Conservation (phyloP, 2,113 vertebrate genomes). For the Pipra filicauda region DNA sequence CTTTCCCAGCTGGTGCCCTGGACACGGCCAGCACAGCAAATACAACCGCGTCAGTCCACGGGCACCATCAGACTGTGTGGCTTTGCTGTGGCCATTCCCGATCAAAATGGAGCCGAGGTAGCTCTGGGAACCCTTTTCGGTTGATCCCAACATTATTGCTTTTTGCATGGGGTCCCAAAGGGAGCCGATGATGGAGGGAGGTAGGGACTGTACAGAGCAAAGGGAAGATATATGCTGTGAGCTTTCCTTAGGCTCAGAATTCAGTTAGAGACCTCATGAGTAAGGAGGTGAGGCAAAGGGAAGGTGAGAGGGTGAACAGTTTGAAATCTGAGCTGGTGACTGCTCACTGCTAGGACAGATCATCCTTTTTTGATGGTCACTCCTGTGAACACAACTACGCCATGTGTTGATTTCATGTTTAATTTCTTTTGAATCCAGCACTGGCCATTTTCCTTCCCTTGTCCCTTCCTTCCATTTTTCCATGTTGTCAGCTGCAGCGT, state of each 20-base stretch:
- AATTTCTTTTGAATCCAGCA: background rate
- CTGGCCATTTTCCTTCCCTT: background rate
- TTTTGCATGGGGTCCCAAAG: background rate
- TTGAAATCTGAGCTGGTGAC: background rate
- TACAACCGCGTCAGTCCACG: accelerated
- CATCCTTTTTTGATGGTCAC: background rate
- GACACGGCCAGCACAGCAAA: background rate
- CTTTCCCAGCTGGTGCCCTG: background rate
- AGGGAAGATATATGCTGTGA: background rate
- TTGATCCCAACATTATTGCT: background rate
- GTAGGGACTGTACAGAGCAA: background rate
- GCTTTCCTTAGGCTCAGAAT: background rate
- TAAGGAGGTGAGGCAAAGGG: background rate
- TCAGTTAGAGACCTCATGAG: background rate
- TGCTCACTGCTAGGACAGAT: background rate
- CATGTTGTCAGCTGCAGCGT: accelerated
- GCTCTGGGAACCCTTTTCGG: background rate
- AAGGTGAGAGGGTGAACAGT: background rate
- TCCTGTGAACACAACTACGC: background rate
- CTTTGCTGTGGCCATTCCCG: background rate
- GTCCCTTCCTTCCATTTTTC: background rate
- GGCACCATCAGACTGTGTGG: background rate
- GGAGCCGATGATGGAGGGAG: background rate
- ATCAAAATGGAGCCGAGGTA: background rate
- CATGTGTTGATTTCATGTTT: background rate